These are phyloP conservation scores for Pterostichus niger DNA, from an alignment of 2,888 invertebrate species.

Conservation along the genomic window DNA sequence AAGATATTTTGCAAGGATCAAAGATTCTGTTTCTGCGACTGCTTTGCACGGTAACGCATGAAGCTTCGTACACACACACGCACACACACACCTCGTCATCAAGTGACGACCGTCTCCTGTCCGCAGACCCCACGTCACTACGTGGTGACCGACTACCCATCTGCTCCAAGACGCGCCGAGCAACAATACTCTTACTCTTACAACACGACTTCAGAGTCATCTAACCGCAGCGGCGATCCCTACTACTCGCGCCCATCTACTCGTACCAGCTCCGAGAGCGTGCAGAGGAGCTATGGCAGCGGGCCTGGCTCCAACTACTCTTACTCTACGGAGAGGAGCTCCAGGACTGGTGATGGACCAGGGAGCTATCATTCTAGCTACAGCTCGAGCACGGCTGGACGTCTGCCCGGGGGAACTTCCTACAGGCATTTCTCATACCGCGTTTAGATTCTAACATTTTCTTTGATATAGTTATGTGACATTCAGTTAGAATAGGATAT, in stretches of 20 bases:
- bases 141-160: slow-evolving; percentile 89
- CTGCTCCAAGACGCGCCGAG: slow-evolving; percentile 85
- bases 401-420: slow-evolving; percentile 89
- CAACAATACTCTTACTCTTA: slow-evolving; percentile 93
- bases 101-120: slow-evolving; percentile 1
- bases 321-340: slow-evolving; percentile 87
- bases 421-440: slow-evolving; percentile 94
- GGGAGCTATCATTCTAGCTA: slow-evolving; percentile 89
- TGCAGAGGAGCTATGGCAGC: slow-evolving; percentile 82
- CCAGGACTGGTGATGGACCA: slow-evolving; percentile 86
- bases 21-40: not conserved
- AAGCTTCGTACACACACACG: not conserved
- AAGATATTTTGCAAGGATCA: too few species aligned
- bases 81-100: not conserved
- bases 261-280: slow-evolving; percentile 84
- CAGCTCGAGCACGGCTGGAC: slow-evolving; percentile 88
- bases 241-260: slow-evolving; percentile 83
- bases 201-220: slow-evolving; percentile 81
- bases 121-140: slow-evolving; percentile 92
- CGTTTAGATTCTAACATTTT: slow-evolving; percentile 81
- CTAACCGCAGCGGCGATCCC: slow-evolving; percentile 79
- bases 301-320: slow-evolving; percentile 84
- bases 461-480: slow-evolving; percentile 8
- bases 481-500: too few species aligned
- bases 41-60: not conserved